Evolutionary conservation across 2,888 invertebrate genomes (phyloP).

Genomic region (Rhagophthalmus giganteus): DNA sequence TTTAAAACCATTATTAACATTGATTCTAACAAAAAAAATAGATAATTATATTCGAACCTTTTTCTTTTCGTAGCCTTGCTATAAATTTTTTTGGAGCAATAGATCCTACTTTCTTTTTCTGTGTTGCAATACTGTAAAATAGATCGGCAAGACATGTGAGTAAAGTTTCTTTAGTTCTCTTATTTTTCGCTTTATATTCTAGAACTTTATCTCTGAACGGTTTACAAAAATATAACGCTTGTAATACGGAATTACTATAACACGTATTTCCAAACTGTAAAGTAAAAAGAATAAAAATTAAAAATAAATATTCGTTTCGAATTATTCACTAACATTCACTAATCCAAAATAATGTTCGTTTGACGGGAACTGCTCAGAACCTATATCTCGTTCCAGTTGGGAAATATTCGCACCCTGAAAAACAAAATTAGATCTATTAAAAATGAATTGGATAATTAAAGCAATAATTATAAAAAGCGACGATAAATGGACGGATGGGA

Average conservation of each 20-base stretch:
- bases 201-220: conserved; percentile 98
- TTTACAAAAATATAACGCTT: conserved; percentile 98
- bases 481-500: conserved; percentile 5
- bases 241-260: conserved; percentile 99
- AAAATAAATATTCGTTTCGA: conserved; percentile 5
- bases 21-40: too few species aligned
- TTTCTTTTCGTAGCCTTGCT: conserved; percentile 95
- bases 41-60: conserved; percentile 64
- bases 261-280: conserved; percentile 98
- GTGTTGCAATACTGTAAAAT: conserved; percentile 99
- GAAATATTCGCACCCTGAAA: conserved; percentile 97
- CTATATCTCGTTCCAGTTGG: conserved; percentile 98
- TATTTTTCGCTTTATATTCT: conserved; percentile 96
- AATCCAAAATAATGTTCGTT: conserved; percentile 99
- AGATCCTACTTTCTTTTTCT: conserved; percentile 99
- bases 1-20: not conserved
- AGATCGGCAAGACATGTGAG: conserved; percentile 97
- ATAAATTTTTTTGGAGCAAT: conserved; percentile 99
- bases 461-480: conserved; percentile 8
- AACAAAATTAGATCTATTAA: conserved; percentile 26
- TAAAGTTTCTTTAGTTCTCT: conserved; percentile 94
- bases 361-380: conserved; percentile 95
- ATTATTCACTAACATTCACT: conserved; percentile 78
- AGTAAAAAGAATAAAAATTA: conserved; percentile 10
- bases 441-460: conserved; percentile 31